phyloP scores from a whole-genome alignment of 2,113 vertebrate genomes.

The Erythrocercus mccallii region DNA sequence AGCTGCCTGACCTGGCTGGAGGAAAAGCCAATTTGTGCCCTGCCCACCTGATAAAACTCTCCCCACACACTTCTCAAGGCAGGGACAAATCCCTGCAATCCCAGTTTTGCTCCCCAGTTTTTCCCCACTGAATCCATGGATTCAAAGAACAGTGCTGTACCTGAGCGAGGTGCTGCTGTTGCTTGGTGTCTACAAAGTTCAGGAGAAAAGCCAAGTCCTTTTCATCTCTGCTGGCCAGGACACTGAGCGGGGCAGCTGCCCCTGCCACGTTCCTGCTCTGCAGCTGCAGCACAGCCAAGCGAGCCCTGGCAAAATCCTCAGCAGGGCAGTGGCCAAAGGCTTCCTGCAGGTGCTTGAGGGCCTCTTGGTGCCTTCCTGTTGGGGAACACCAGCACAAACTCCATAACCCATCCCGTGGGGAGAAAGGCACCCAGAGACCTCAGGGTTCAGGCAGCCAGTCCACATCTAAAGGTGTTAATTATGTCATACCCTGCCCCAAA shows the following conservation, averaged over 20 bases:
- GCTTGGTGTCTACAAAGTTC: conserved; percentile 71
- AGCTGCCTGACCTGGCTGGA: background rate
- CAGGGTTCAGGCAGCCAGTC: background rate
- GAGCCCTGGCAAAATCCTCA: conserved; percentile 73
- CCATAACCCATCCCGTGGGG: background rate
- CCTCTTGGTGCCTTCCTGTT: conserved; percentile 72
- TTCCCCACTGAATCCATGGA: background rate
- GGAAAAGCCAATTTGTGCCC: background rate
- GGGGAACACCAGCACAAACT: background rate
- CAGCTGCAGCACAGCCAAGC: conserved; percentile 82
- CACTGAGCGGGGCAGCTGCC: conserved; percentile 75
- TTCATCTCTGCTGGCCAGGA: conserved; percentile 76
- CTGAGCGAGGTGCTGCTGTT: conserved; percentile 77
- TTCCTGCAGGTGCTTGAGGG: conserved; percentile 73
- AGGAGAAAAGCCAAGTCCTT: conserved; percentile 77
- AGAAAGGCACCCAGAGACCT: background rate
- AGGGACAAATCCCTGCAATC: background rate
- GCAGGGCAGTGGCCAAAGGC: conserved; percentile 71
- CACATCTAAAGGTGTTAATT: background rate
- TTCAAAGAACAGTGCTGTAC: conserved; percentile 49
- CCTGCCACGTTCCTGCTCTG: conserved; percentile 70
- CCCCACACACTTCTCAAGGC: background rate
- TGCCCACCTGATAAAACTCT: background rate
- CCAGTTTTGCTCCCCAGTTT: background rate
- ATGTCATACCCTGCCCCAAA: background rate